These are phyloP conservation scores for Galagoides demidoff DNA, from an alignment of 2,797 vertebrate genomes.

Conservation along the genomic window DNA sequence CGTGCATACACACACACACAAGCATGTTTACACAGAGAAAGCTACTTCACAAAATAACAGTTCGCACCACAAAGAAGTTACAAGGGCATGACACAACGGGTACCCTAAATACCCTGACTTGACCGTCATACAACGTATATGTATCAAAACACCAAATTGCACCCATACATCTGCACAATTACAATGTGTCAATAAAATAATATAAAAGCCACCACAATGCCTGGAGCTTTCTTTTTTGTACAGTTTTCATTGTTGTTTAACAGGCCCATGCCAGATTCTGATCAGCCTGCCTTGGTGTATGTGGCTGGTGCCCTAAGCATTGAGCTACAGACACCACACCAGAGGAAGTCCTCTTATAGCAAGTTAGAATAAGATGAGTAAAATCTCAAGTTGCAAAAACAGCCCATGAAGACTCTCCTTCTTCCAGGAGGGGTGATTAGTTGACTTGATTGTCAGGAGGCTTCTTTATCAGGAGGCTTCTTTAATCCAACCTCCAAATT, in stretches of 20 bases:
- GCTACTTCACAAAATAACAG: neutral
- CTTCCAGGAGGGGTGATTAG: neutral
- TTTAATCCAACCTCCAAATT: neutral
- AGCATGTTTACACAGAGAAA: neutral
- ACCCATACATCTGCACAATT: neutral
- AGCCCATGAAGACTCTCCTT: neutral
- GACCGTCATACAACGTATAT: neutral
- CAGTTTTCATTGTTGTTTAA: too few relatives aligned
- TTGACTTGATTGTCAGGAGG: neutral
- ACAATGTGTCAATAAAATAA: neutral
- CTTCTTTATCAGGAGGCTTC: neutral
- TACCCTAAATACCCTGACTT: neutral
- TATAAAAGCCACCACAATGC: too few relatives aligned
- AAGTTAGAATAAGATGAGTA: neutral
- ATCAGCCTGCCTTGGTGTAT: too few relatives aligned
- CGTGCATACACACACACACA: neutral
- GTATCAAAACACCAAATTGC: neutral
- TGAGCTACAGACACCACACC: too few relatives aligned
- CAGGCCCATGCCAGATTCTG: too few relatives aligned
- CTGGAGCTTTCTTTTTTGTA: too few relatives aligned
- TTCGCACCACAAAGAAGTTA: neutral
- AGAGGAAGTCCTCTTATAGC: neutral
- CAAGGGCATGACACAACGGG: too few relatives aligned
- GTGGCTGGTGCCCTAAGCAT: too few relatives aligned
- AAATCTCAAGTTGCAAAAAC: neutral